phyloP scores from a whole-genome alignment of 2,113 vertebrate genomes.

The Opisthocomus hoazin region DNA sequence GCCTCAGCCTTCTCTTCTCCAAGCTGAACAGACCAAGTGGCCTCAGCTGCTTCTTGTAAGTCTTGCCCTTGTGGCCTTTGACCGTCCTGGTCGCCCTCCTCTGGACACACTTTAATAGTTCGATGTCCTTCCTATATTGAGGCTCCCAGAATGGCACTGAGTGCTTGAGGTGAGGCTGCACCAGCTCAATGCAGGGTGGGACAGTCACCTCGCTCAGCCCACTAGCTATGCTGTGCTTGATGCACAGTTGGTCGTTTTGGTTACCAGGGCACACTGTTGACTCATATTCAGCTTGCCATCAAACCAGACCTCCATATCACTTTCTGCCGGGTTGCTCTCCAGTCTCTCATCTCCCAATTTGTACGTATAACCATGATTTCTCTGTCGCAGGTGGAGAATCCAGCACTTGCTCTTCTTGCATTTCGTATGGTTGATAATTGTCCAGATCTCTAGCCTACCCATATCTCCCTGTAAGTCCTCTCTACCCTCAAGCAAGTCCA shows the following conservation, averaged over 20 bases:
- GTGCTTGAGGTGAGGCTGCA: not conserved
- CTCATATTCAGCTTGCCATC: not conserved
- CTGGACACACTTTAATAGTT: not conserved
- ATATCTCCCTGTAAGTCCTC: not conserved
- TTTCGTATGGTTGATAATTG: not conserved
- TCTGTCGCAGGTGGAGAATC: not conserved
- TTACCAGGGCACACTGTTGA: not conserved
- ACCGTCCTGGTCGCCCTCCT: not conserved
- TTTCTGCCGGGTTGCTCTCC: not conserved
- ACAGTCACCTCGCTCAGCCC: not conserved
- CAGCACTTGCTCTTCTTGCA: not conserved
- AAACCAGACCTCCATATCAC: not conserved
- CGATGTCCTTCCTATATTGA: not conserved
- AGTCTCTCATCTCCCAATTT: not conserved
- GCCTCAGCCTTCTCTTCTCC: not conserved
- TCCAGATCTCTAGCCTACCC: not conserved
- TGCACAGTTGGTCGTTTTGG: not conserved
- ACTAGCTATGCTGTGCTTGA: not conserved
- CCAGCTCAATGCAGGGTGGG: not conserved
- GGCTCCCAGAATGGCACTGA: not conserved
- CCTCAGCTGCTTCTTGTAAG: fast-evolving
- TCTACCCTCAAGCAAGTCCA: no score
- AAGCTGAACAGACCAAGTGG: not conserved
- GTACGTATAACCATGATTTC: not conserved
- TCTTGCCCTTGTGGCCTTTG: not conserved